Conservation (phyloP, 2,797 vertebrate genomes). For the Pseudochirops corinnae region DNA sequence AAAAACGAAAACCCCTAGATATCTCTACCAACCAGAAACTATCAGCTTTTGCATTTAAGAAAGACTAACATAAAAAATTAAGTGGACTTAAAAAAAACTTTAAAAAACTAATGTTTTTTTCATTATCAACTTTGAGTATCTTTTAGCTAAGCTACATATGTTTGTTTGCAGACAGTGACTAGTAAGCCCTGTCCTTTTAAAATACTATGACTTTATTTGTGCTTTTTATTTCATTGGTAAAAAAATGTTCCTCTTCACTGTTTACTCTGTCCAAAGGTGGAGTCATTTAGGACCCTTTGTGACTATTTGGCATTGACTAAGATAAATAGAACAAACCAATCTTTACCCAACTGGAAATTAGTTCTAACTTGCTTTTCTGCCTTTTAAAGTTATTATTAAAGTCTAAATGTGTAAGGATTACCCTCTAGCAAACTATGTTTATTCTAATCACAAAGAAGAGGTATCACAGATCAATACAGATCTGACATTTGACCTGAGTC, state of each 20-base stretch:
- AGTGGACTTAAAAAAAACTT: conserved; percentile 10
- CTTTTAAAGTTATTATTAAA: conserved; percentile 30
- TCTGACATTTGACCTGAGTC: not conserved
- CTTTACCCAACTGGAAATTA: not conserved
- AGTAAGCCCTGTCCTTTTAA: conserved; percentile 24
- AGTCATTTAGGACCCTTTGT: not conserved
- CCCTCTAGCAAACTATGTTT: not conserved
- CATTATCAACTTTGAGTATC: conserved; percentile 12
- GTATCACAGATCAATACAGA: not conserved
- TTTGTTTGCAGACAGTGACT: conserved; percentile 21
- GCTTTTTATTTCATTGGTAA: not conserved
- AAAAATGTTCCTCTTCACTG: conserved; percentile 16
- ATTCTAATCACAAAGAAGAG: not conserved
- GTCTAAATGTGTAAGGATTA: conserved; percentile 5
- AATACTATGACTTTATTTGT: conserved; percentile 11
- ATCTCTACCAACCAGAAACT: conserved; percentile 86
- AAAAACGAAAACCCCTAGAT: conserved; percentile 89
- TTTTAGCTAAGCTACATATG: conserved; percentile 3
- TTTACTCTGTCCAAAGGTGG: conserved; percentile 7
- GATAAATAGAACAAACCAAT: not conserved
- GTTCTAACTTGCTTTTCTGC: conserved; percentile 51
- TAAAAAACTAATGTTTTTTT: conserved; percentile 14
- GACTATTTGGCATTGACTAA: not conserved
- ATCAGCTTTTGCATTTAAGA: conserved; percentile 93
- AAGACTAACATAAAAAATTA: conserved; percentile 75